These are phyloP conservation scores for Pristionchus fissidentatus DNA, from an alignment of 2,888 invertebrate genomes.

Conservation along the genomic window DNA sequence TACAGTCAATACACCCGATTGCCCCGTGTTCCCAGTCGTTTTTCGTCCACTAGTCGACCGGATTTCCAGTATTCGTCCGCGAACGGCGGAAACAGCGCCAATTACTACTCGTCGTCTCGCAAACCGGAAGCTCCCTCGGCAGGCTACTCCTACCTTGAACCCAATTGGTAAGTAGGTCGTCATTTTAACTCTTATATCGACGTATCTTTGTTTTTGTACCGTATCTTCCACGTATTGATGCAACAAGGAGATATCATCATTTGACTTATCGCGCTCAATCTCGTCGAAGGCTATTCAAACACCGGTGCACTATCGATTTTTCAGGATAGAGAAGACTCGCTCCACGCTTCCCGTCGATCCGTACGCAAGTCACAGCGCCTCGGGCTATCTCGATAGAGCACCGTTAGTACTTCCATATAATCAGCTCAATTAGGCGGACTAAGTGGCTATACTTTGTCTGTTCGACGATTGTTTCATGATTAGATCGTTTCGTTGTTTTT, in stretches of 20 bases:
- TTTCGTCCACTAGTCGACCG: neutral
- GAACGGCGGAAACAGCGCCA: slow-evolving; percentile 11
- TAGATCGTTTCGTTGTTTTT: neutral
- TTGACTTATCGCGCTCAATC: no score
- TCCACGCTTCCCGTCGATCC: slow-evolving; percentile 12
- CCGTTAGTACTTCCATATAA: neutral
- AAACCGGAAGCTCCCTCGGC: neutral
- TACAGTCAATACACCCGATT: slow-evolving; percentile 24
- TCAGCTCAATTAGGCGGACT: neutral
- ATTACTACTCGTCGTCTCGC: slow-evolving; percentile 5
- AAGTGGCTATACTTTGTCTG: neutral
- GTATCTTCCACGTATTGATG: neutral
- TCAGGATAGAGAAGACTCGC: slow-evolving; percentile 35
- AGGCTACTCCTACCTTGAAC: slow-evolving; percentile 1
- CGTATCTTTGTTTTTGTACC: neutral
- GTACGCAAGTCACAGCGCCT: no score
- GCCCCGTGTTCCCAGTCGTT: neutral
- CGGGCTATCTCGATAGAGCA: slow-evolving; percentile 17
- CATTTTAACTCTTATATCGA: neutral
- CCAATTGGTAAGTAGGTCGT: neutral
- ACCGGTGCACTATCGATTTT: neutral
- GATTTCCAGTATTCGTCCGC: neutral
- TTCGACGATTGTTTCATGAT: neutral
- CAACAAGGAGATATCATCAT: no score
- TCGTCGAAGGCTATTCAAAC: no score